Conservation (phyloP, 2,113 vertebrate species). For the Edolisoma coerulescens region DNA sequence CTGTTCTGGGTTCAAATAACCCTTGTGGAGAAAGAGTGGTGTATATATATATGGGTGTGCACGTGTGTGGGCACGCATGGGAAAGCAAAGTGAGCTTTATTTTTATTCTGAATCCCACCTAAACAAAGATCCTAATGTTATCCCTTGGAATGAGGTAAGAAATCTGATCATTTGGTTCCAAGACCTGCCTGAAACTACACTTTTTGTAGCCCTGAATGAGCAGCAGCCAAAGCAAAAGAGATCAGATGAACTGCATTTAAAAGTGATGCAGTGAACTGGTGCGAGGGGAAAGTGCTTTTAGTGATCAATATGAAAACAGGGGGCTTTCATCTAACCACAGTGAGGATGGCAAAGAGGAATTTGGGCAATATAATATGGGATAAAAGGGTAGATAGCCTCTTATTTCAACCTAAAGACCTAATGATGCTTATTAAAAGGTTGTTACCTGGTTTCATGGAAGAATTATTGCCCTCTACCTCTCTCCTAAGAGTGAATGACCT, state of each 20-base stretch:
- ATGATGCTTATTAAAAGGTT: conserved; percentile 70
- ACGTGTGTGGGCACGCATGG: conserved; percentile 37
- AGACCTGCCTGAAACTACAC: conserved; percentile 16
- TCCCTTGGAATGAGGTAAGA: conserved; percentile 49
- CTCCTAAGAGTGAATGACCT: conserved; percentile 9
- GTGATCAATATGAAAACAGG: conserved; percentile 55
- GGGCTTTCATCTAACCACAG: conserved; percentile 53
- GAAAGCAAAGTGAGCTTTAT: conserved; percentile 26
- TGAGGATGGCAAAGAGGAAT: conserved; percentile 22
- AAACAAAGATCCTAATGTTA: conserved; percentile 75
- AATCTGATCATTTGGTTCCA: conserved; percentile 37
- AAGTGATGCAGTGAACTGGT: conserved; percentile 28
- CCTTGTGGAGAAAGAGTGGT: background rate
- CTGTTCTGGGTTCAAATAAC: conserved; percentile 40
- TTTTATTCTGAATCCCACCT: conserved; percentile 32
- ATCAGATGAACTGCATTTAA: conserved; percentile 61
- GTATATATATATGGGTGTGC: background rate
- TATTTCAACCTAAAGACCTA: conserved; percentile 58
- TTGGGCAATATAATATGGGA: conserved; percentile 53
- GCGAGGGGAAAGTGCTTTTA: conserved; percentile 31
- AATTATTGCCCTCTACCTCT: background rate
- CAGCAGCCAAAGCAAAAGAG: background rate
- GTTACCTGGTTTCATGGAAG: conserved; percentile 54
- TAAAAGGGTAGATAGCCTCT: conserved; percentile 55
- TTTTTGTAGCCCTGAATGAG: conserved; percentile 38